Base-by-base conservation (phyloP, 2,113 vertebrate species). In the Apodemus speciosus region DNA sequence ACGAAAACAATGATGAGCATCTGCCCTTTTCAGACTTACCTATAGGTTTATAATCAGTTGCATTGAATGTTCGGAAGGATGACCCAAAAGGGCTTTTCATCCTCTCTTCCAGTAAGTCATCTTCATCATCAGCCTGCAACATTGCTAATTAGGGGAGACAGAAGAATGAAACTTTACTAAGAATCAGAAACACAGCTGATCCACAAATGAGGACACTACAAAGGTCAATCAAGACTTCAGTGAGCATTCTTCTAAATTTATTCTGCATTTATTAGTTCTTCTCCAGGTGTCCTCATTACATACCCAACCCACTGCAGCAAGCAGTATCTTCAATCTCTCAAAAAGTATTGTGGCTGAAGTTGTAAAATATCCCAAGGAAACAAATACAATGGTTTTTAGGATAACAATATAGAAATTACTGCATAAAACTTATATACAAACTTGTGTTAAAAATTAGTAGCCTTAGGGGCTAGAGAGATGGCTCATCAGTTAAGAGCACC, bases 1-100 rank as follows among this genome's bases (percentile, higher is more conserved):
- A 58, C 18, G 25, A 84, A 77, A 77, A 46, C 53, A 79, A 93
- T 2, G 14, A 60, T 3, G 62, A 86, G 18, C 27, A 60, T 10
- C 51, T 80, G 64, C 21, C 77, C 49, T 51, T 35, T 73, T 76
- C 16, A 16, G 21, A 30, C 97, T 98, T 97, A 99, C 99, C 99
- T 85, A 99, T 99, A 58, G 99, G 99, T 98, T 99, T 99, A 97
- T 99, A 99, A 97, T 99, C 99, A 15, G 99, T 99, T 95, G 99
- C 99, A 96, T 99, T 99, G 96, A 99, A 99, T 43, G 99, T 99
- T 93, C 99, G 98, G 97, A 99, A 99, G 35, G 99, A 99, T 43
- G 99, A 99, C n/a, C 99, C 99, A 94, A 99, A 99, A 0, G 99
- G 99, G 96, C 99, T 99, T 97, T 99, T 99, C 99, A 99, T 99